Evolutionary conservation across 2,113 vertebrate species (phyloP).

Genomic region (Crotalus helleri): DNA sequence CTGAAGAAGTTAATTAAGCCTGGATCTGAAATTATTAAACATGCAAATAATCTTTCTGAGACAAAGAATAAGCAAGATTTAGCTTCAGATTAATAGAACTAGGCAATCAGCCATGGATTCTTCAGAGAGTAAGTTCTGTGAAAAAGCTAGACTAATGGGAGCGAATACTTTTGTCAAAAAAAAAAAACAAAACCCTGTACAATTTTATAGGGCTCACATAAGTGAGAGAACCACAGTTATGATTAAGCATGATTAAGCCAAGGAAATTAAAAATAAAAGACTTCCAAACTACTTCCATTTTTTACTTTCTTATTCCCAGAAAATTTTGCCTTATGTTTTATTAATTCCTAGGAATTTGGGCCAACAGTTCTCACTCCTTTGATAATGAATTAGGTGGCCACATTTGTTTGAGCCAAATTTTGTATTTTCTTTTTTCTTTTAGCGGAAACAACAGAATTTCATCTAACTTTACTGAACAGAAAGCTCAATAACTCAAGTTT

Average conservation of each 20-base stretch:
- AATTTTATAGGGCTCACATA: not conserved
- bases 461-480: not conserved
- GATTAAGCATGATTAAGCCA: not conserved
- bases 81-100: not conserved
- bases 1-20: not conserved
- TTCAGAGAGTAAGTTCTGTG: not conserved
- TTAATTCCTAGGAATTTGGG: not conserved
- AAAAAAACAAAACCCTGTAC: not conserved
- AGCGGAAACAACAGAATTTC: not conserved
- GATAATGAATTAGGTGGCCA: not conserved
- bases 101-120: not conserved
- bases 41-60: not conserved
- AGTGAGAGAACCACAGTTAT: not conserved
- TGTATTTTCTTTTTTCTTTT: not conserved
- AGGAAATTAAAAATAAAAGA: not conserved
- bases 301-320: not conserved
- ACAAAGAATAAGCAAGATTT: not conserved
- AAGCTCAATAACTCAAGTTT: not conserved
- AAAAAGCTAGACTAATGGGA: not conserved
- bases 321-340: not conserved
- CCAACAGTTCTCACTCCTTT: not conserved
- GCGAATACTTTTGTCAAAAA: not conserved
- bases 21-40: not conserved
- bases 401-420: not conserved
- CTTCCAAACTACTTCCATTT: not conserved